Evolutionary conservation across 1,140 invertebrate genomes (phyloP), one percentile per base, ranked within the genome.

Genomic region (Panagrolaimus sp.): DNA sequence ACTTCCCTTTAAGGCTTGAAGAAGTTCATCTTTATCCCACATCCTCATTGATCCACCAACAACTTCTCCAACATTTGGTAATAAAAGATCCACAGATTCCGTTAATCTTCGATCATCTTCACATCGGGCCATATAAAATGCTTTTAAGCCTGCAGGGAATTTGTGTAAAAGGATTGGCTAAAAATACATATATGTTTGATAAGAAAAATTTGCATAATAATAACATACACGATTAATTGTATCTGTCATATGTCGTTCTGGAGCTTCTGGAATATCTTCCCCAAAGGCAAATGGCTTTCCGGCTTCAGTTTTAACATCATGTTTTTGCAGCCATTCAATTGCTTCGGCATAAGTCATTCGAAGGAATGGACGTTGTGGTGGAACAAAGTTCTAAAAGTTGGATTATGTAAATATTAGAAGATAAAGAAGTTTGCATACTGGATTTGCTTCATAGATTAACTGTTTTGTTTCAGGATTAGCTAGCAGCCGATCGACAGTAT

Each of bases 1-100:
- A 77, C 91, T 92, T 26, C 89, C 86, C 75, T 90, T 88, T 83
- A 95, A 98, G 0, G 90, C 94, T 79, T 89, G 89, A 58, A 94
- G 73, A 15, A 99, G 84, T 83, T 97, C 91, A 10, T 95, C 89
- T 68, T 89, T 85, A 77, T 98, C 88, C 87, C 89, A 91, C 71
- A 93, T 95, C 90, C 96, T 96, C 95, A 99, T 99, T 0, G 95
- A 98, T 0, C 96, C 96, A n/a, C 96, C 96, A 62, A 98, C 90
- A 80, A 99, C 97, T 87, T 99, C 96, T 1, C 96, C 96, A 24
- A 99, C 96, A 82, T 91, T 92, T 0, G 96, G 96, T 85, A 99
- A 87, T 55, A 99, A 85, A 12, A 99, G 88, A 85, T 99, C 96
- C 21, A 90, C 95, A 38, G 94, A 97, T 85, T 98, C 96, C 0